Conservation (phyloP, 92 coral and sea anemone genomes). For the Zoanthus gigantus region DNA sequence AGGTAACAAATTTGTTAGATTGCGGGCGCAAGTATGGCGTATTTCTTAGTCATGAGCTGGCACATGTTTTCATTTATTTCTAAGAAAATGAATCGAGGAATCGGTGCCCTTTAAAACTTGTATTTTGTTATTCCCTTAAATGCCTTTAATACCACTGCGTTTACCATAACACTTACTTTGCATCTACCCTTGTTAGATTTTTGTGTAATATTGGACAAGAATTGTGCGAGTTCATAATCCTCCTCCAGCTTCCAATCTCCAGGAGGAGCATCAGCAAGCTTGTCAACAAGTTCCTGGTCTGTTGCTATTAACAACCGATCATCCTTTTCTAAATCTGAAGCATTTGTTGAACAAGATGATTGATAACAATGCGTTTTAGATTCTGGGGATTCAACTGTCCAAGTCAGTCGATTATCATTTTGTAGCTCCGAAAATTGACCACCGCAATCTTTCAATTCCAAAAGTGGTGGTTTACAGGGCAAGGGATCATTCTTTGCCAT, state of each 20-base stretch:
- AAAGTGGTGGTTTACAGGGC: too few species aligned
- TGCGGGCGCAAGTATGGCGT: too few species aligned
- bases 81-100: too few species aligned
- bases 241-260: slow-evolving; percentile 80
- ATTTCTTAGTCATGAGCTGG: too few species aligned
- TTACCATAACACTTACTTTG: slow-evolving; percentile 52
- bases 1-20: too few species aligned
- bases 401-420: not conserved
- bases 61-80: too few species aligned
- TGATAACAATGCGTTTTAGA: not conserved
- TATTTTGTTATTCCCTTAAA: too few species aligned
- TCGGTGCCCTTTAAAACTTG: too few species aligned
- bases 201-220: slow-evolving; percentile 75
- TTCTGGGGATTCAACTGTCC: too few species aligned
- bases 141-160: not conserved
- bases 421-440: not conserved
- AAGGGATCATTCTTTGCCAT: too few species aligned
- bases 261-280: slow-evolving; percentile 62
- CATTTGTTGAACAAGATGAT: not conserved
- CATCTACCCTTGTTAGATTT: slow-evolving; percentile 76
- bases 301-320: slow-evolving; percentile 56
- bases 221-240: slow-evolving; percentile 81
- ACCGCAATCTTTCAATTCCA: too few species aligned
- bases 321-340: not conserved
- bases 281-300: slow-evolving; percentile 70